Conservation (phyloP, 2,797 vertebrate species). For the Miichthys miiuy region DNA sequence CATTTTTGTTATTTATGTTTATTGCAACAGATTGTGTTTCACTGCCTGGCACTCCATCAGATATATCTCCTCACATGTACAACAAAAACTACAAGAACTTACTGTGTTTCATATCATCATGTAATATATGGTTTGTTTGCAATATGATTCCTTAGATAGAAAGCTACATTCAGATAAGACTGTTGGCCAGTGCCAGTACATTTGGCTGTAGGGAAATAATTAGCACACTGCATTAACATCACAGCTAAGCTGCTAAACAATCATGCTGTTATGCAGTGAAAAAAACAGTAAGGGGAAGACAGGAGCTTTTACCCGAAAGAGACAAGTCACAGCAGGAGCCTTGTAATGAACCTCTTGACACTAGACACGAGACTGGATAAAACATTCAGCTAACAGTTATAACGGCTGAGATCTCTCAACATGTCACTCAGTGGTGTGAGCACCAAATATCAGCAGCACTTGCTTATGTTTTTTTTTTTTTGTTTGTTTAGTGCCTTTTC, state of each 20-base stretch:
- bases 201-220: slow-evolving; percentile 48
- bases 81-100: neutral
- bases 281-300: slow-evolving; percentile 31
- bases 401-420: slow-evolving; percentile 21
- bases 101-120: neutral
- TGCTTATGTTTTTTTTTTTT: slow-evolving; percentile 14
- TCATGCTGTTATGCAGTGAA: slow-evolving; percentile 23
- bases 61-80: neutral
- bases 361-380: slow-evolving; percentile 33
- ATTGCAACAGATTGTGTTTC: neutral
- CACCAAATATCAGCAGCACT: slow-evolving; percentile 31
- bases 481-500: slow-evolving; percentile 54
- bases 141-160: slow-evolving; percentile 21
- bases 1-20: too few relatives aligned
- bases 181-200: slow-evolving; percentile 6
- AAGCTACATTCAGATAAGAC: slow-evolving; percentile 23
- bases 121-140: neutral
- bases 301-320: slow-evolving; percentile 44
- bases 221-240: slow-evolving; percentile 51
- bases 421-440: slow-evolving; percentile 9
- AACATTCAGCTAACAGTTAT: slow-evolving; percentile 12
- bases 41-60: neutral
- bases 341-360: slow-evolving; percentile 35
- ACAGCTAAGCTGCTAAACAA: slow-evolving; percentile 45
- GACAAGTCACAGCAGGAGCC: slow-evolving; percentile 53